Base-by-base conservation (phyloP, 1,140 invertebrate genomes). In the Tetraneura akinire region DNA sequence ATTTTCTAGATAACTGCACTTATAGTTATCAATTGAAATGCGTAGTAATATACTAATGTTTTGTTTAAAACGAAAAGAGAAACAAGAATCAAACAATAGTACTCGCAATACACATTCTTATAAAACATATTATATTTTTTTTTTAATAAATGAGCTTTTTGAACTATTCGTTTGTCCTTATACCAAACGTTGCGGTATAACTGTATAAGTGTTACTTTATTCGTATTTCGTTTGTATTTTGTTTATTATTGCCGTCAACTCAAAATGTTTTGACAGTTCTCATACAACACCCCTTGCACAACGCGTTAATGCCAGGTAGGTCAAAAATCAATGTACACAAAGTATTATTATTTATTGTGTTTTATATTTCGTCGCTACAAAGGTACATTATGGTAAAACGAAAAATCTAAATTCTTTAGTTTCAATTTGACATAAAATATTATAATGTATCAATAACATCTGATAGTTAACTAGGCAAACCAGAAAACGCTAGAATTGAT, bases 261-360 rank as follows among this genome's bases (percentile, higher is more conserved):
- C 64, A 16, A 68, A 68, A 68, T 45, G 64, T 45, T 26, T 66
- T 68, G 64, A 68, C 64, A 47, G 64, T 26, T 45, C 23, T 18
- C 9, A n/a, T 32, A n/a, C 10, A 21, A n/a, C 32, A 9, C n/a
- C 1, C n/a, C 2, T 8, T 62, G 14, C 16, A 14, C 45, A 14
- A 47, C 45, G 8, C 11, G 14, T 10, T 23, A 11, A 6, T 47
- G 21, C 4, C 21, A 68, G 13, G n/a, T 47, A 45, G 21, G 42
- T 68, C 42, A 47, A 11, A 68, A 23, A 11, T 0, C 21, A 21
- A 8, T 64, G 18, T n/a, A 37, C 18, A 1, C n/a, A n/a, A n/a
- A 37, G 8, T 37, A 37, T 37, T 37, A 4, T 37, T 37, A 37
- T 37, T 37, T 37, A 37, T 37, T 37, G 3, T 37, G 3, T 4